Evolutionary conservation across 2,113 vertebrate genomes (phyloP).

Genomic region (pig (Sus scrofa)): T2T-Sscrofa CM000818.6:58165501-58166000

Average conservation of each 20-base stretch:
- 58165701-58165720: too few relatives aligned
- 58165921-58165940: not conserved
- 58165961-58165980: too few relatives aligned
- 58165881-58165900: not conserved
- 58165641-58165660: not conserved
- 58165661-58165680: not conserved
- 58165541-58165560: not conserved
- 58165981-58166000: too few relatives aligned
- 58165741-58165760: too few relatives aligned
- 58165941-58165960: too few relatives aligned
- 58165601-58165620: not conserved
- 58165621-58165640: not conserved
- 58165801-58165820: not conserved
- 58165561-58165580: not conserved
- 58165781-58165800: too few relatives aligned
- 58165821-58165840: not conserved
- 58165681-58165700: too few relatives aligned
- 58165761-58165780: too few relatives aligned
- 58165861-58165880: not conserved
- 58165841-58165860: not conserved
- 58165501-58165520: not conserved
- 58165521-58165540: not conserved
- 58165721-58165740: too few relatives aligned
- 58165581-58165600: not conserved
- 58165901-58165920: not conserved